Evolutionary conservation across 2,113 vertebrate genomes (phyloP).

Genomic region (Tragulus kanchil): DNA sequence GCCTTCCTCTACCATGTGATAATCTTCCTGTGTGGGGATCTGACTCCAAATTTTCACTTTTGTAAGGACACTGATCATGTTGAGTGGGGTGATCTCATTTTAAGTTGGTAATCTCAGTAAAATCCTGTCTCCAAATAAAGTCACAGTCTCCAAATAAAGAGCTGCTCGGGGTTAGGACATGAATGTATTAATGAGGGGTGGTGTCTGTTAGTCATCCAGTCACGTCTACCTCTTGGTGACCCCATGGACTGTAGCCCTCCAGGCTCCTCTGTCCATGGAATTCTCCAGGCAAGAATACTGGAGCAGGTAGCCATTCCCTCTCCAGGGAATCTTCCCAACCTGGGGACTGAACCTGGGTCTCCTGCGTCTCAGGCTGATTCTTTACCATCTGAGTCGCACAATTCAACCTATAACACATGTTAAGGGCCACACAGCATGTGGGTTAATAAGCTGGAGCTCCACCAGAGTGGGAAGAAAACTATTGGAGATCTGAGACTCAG

Average conservation of each 20-base stretch:
- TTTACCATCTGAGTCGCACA: not conserved
- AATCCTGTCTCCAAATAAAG: not conserved
- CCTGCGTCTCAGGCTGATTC: not conserved
- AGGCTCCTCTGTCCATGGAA: not conserved
- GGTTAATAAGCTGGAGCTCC: not conserved
- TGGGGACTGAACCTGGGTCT: not conserved
- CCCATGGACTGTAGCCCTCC: not conserved
- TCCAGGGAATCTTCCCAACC: not conserved
- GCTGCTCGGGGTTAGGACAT: not conserved
- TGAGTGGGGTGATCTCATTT: not conserved
- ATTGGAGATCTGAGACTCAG: not conserved
- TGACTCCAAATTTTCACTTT: not conserved
- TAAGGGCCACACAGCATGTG: rapidly evolving
- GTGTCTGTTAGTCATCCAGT: not conserved
- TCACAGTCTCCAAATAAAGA: not conserved
- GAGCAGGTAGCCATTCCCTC: not conserved
- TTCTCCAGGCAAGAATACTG: not conserved
- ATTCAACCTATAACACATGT: not conserved
- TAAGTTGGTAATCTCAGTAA: not conserved
- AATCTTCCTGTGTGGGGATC: not conserved
- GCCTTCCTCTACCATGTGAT: not conserved
- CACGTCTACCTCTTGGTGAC: not conserved
- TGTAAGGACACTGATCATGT: not conserved
- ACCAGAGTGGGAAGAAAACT: not conserved
- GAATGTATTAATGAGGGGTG: not conserved